Base-by-base conservation (phyloP, 2,797 vertebrate genomes). In the Sebastes iracundus region DNA sequence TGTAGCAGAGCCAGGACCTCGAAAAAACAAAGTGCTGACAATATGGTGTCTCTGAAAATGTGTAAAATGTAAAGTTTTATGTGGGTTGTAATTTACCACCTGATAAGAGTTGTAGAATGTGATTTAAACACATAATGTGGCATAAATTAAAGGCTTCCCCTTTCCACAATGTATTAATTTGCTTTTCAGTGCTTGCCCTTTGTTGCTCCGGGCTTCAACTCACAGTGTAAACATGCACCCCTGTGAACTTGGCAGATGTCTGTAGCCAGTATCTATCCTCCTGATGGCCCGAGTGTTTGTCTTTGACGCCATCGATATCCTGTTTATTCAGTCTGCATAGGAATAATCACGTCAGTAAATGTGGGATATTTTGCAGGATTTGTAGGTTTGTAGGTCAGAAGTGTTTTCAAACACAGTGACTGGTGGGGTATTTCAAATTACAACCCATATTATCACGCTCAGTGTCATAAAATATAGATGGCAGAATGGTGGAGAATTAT, bases 301-400 rank as follows among this genome's bases (percentile, higher is more conserved):
- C 82, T 91, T 88, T 81, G 83, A 84, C 82, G 38, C 77, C 85
- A 88, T 92, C 67, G 10, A 91, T 94, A 93, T 94, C 92, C 92
- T 93, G 90, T 93, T 94, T 95, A 90, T 93, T 94, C 93, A 93
- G 93, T 93, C 88, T 83, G 84, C 84, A 87, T 86, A 73, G 83
- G 83, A 91, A 89, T 93, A 93, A 94, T 91, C 91, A 90, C 87
- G 92, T 90, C 46, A 62, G 89, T 90, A 92, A 93, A 92, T 88
- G 86, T 83, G 83, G 30, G 32, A 72, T 79, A 83, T 83, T 91
- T 66, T 77, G 66, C 63, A 85, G 87, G 83, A 81, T 89, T 90
- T 92, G 84, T 88, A 89, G 89, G 82, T 86, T 90, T 90, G 80
- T 91, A 82, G 88, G 87, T 92, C 76, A 87, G 65, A 75, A 30